phyloP scores from a whole-genome alignment of 1,140 invertebrate genomes.

The Scaptomyza hsui region DNA sequence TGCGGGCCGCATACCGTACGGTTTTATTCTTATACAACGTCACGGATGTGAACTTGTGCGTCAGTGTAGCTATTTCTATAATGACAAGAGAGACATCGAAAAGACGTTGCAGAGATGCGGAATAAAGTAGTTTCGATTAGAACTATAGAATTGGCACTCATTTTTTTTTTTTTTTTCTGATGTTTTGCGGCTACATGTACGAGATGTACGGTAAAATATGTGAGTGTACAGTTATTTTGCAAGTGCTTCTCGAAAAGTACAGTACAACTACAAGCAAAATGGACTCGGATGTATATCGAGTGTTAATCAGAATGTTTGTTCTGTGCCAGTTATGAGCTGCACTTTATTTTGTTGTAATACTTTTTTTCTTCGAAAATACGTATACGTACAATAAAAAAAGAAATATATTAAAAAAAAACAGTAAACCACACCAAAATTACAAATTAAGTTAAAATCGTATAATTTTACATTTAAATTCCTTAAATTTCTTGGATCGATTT shows the following conservation, averaged over 20 bases:
- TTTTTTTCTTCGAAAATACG: too few species aligned
- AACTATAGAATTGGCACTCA: slow-evolving; percentile 78
- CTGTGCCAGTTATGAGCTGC: slow-evolving; percentile 1
- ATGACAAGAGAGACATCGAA: slow-evolving; percentile 75
- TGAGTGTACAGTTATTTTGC: slow-evolving; percentile 14
- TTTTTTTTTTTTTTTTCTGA: slow-evolving; percentile 29
- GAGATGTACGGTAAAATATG: slow-evolving; percentile 13
- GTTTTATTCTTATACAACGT: slow-evolving; percentile 92
- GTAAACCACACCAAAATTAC: neutral
- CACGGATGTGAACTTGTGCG: slow-evolving; percentile 91
- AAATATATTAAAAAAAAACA: neutral
- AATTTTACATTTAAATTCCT: neutral
- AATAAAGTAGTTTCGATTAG: slow-evolving; percentile 77
- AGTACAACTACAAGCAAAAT: slow-evolving; percentile 21
- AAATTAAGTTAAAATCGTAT: neutral
- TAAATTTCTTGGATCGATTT: slow-evolving; percentile 34
- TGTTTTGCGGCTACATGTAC: slow-evolving; percentile 28
- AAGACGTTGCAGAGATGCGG: slow-evolving; percentile 80
- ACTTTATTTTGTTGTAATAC: neutral
- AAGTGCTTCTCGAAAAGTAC: slow-evolving; percentile 2
- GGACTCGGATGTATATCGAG: slow-evolving; percentile 12
- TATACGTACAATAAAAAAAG: too few species aligned
- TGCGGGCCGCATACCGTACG: slow-evolving; percentile 90
- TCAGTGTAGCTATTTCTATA: slow-evolving; percentile 90
- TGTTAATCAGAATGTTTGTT: neutral